Evolutionary conservation across 2,888 invertebrate genomes (phyloP).

Genomic region (Chesias legatella): DNA sequence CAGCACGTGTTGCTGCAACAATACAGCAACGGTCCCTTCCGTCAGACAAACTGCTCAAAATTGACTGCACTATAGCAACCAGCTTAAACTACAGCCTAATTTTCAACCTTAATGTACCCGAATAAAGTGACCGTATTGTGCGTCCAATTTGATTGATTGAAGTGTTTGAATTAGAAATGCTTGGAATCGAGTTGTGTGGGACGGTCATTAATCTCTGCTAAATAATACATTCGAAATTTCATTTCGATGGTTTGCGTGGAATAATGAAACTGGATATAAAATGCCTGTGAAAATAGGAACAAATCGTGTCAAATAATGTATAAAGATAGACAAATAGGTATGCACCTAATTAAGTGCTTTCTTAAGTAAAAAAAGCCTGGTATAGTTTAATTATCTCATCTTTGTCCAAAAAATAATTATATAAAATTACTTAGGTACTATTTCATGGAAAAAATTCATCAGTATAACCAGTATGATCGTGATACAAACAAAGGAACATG

Average conservation of each 20-base stretch:
- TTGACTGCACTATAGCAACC: conserved; percentile 24
- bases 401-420: no score
- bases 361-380: no score
- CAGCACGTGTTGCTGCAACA: conserved; percentile 45
- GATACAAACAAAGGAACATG: no score
- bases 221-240: conserved; percentile 34
- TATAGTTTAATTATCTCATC: no score
- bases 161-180: conserved; percentile 45
- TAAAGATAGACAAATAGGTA: no score
- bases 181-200: conserved; percentile 42
- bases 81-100: conserved; percentile 1
- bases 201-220: conserved; percentile 49
- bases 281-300: no score
- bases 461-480: no score
- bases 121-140: conserved; percentile 21
- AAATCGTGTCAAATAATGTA: no score
- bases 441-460: no score
- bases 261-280: conserved; percentile 5
- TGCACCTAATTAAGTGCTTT: no score
- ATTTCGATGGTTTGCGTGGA: conserved; percentile 9
- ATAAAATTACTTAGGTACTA: no score
- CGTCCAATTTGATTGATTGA: conserved; percentile 50
- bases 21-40: conserved; percentile 54
- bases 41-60: conserved; percentile 36
- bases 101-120: conserved; percentile 6